Base-by-base conservation (phyloP, 2,888 invertebrate genomes). In the Agrochola macilenta region DNA sequence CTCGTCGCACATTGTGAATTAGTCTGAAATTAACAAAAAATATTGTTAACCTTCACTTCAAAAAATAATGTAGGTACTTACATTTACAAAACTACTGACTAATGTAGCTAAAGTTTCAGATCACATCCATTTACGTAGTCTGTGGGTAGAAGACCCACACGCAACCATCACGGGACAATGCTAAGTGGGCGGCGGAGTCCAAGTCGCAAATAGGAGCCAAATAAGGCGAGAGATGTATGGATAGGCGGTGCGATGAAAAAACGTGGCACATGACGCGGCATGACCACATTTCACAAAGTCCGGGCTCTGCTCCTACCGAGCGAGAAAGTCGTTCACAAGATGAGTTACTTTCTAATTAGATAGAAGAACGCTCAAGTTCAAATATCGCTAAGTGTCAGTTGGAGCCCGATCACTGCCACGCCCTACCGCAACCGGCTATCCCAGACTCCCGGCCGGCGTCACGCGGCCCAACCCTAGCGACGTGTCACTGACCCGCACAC, bases 1-100 rank as follows among this genome's bases (percentile, higher is more conserved):
- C 96, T 98, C 98, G 98, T 98, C 98, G 97, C 98, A 98, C 98
- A 98, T 98, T 96, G 97, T 95, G 93, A 92, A 87, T 94, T 94
- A 93, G 92, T 93, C 95, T 95, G 93, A 99, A 99, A 95, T 99
- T 99, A 70, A 75, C 58, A 84, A 84, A 85, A 82, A 86, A 82
- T 75, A 76, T 74, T 76, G 52, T 88, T 86, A 88, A 65, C 30
- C 68, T 75, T 63, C 60, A 77, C 14, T 63, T 71, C 87, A 82
- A 74, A 76, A 85, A 30, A 60, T 20, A 14, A n/a, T 72, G 46
- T 87, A 39, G 54, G 78, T 81, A 78, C 79, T 76, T 69, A 61
- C 66, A 43, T 58, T 79, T 68, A n/a, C n/a, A 61, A 52, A 68
- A 39, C 58, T 74, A 60, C 0, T 39, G 60, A 57, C 52, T 69